Evolutionary conservation across 2,797 vertebrate genomes (phyloP).

Genomic region (Macropus fuliginosus): DNA sequence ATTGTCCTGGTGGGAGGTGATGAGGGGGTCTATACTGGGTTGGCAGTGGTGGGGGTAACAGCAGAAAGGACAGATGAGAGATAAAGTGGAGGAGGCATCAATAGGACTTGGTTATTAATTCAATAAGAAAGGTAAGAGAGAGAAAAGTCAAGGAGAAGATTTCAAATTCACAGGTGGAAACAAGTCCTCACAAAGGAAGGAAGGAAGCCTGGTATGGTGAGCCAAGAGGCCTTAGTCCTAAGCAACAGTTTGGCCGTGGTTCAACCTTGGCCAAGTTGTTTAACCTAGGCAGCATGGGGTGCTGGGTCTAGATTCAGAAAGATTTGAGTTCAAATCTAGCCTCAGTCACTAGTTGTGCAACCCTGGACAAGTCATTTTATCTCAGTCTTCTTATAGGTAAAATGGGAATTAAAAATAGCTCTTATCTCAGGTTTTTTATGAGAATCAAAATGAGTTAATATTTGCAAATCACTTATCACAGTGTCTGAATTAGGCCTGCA

Average conservation of each 20-base stretch:
- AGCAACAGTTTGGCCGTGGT: not conserved
- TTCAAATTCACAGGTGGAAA: no score
- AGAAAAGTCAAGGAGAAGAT: no score
- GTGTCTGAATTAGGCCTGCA: not conserved
- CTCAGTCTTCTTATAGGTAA: not conserved
- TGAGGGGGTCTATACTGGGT: no score
- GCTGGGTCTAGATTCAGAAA: not conserved
- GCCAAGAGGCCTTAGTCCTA: not conserved
- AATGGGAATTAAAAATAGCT: not conserved
- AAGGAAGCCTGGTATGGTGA: no score
- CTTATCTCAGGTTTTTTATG: not conserved
- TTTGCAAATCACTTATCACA: not conserved
- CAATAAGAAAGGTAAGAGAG: no score
- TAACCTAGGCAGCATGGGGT: not conserved
- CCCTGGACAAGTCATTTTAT: not conserved
- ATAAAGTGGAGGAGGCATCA: no score
- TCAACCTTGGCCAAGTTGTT: not conserved
- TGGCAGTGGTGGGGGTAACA: no score
- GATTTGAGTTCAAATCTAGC: not conserved
- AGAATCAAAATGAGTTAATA: not conserved
- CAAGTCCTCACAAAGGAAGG: no score
- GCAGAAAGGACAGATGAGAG: no score
- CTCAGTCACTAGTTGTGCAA: not conserved
- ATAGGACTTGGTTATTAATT: no score
- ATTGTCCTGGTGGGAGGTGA: no score